Evolutionary conservation across 2,888 invertebrate species (phyloP).

Genomic region (Andrena trimmerana): DNA sequence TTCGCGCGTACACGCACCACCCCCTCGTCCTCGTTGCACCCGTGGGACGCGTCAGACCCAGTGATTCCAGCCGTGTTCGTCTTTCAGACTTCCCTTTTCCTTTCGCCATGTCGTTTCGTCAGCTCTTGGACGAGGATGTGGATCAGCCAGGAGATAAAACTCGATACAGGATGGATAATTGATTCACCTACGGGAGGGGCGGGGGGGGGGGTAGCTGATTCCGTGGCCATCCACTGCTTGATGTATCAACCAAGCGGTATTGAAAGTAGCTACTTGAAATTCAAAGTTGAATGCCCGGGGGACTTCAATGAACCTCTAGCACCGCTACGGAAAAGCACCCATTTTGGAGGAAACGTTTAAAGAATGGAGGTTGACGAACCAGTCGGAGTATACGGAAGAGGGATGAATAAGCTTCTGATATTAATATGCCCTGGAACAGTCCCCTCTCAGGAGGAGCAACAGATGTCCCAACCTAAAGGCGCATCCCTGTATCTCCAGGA

Average conservation of each 20-base stretch:
- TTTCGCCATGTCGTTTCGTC: neutral
- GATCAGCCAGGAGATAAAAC: neutral
- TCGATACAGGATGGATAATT: neutral
- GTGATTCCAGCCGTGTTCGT: neutral
- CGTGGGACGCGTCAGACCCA: slow-evolving; percentile 16
- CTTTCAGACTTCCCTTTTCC: neutral
- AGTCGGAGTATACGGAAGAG: neutral
- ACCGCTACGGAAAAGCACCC: neutral
- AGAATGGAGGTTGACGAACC: neutral
- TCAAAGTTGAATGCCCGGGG: neutral
- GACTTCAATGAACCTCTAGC: neutral
- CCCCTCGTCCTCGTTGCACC: slow-evolving; percentile 39
- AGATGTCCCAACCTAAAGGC: slow-evolving; percentile 9
- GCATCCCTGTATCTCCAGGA: slow-evolving; percentile 3
- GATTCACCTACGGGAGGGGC: no score
- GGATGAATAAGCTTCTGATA: neutral
- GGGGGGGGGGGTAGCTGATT: no score
- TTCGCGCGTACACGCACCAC: slow-evolving; percentile 61
- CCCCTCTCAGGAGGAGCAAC: neutral
- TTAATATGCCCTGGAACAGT: neutral
- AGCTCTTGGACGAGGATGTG: neutral
- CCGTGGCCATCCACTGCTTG: no score
- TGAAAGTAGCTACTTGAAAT: neutral
- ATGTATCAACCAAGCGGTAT: no score
- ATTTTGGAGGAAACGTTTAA: neutral